Evolutionary conservation across 2,888 invertebrate species (phyloP), one percentile per base, ranked within the genome.

Genomic region (Drosophila formosana): DNA sequence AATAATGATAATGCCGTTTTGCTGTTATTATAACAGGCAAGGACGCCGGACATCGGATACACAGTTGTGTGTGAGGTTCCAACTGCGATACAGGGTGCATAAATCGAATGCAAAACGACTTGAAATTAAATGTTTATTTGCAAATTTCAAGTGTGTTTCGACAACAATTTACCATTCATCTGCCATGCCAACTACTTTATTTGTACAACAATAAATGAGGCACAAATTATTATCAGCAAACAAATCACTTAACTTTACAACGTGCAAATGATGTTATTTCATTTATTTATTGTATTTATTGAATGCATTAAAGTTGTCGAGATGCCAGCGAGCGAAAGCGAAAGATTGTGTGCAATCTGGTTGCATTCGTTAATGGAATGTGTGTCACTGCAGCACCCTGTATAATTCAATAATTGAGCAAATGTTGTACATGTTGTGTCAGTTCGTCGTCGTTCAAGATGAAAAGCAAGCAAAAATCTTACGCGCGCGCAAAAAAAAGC

Each of bases 381-480:
- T 64, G 52, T 73, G 63, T 53, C 56, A 60, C 23, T 45, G 68
- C 25, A 11, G 67, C 66, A 83, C 84, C 81, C 82, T 82, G 82
- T 84, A 68, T 66, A 39, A 55, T 34, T 66, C 68, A 66, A 79
- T 79, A 81, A 81, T 77, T 84, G 82, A 80, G 72, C 82, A 72
- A 82, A 69, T 72, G 79, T 76, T 80, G 79, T 79, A 57, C 65
- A 77, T 75, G 80, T 72, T 80, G 78, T 80, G 76, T 75, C 78
- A 67, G 66, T 55, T 65, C 55, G 45, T 60, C 55, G 64, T 58
- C 30, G 72, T 56, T 69, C 34, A 73, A 79, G 72, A 79, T 72
- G 79, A 79, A 74, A 72, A 75, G 66, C 83, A 74, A 81, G 79
- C 81, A 74, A 82, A 73, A 81, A 74, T 81, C 67, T 64, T 69